Conservation (phyloP, 1,140 invertebrate species). For the Magallana angulata region DNA sequence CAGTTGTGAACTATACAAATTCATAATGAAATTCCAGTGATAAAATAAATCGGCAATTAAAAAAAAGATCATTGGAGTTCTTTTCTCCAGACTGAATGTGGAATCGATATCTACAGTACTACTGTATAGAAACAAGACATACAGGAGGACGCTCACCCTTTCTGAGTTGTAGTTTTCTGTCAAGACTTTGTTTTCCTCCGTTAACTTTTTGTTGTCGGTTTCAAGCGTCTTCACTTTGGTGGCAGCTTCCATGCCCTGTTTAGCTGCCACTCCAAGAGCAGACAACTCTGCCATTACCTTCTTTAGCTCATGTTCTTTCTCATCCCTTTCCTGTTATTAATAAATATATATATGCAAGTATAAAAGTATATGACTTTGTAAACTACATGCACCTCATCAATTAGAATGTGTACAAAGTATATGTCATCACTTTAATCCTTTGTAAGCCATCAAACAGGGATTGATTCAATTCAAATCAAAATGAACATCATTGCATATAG, state of each 20-base stretch:
- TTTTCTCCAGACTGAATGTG: background rate
- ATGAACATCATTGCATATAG: too few relatives aligned
- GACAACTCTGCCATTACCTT: constrained; percentile 71
- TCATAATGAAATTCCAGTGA: too few relatives aligned
- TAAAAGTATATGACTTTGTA: too few relatives aligned
- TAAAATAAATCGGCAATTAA: too few relatives aligned
- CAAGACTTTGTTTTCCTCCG: constrained; percentile 77
- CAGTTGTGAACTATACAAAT: too few relatives aligned
- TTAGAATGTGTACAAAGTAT: too few relatives aligned
- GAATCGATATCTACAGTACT: background rate
- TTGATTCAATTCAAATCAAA: too few relatives aligned
- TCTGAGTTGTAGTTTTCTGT: constrained; percentile 81
- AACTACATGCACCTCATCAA: too few relatives aligned
- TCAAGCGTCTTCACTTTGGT: constrained; percentile 71
- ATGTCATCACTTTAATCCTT: too few relatives aligned
- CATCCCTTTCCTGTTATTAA: constrained; percentile 60
- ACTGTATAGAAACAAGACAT: background rate
- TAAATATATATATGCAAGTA: too few relatives aligned
- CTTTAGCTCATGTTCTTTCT: constrained; percentile 66
- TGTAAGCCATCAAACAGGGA: too few relatives aligned
- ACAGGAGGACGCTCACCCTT: constrained; percentile 64
- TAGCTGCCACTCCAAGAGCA: constrained; percentile 71
- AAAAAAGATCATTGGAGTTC: too few relatives aligned
- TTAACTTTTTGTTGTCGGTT: constrained; percentile 71
- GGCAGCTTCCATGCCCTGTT: constrained; percentile 74